Base-by-base conservation (phyloP, 2,797 vertebrate species). In the Falco novaeseelandiae region DNA sequence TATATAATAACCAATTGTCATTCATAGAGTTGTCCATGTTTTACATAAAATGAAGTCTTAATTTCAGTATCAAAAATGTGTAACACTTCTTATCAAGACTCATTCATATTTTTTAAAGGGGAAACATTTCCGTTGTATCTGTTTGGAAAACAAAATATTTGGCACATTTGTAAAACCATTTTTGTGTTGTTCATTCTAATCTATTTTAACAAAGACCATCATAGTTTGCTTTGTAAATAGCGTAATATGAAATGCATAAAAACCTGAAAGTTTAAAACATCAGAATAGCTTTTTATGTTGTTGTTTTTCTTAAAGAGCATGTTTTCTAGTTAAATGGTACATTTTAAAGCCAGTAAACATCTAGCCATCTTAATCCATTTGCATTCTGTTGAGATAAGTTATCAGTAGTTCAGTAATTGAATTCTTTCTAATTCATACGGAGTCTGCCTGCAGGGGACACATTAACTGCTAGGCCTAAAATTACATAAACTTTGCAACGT, bases 371-470 rank as follows among this genome's bases (percentile, higher is more conserved):
- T 96, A 95, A 97, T 87, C 76, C 93, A 97, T 97, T 98, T 97
- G 97, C 97, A 96, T 97, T 98, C 97, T 94, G 94, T 94, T 93
- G 93, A 97, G 97, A 97, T 96, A 98, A 96, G 95, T 97, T 97
- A 98, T 98, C 97, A 97, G 93, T 62, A 97, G 92, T 97, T 97
- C 92, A 90, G 97, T 98, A 98, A 98, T 98, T 98, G 97, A 98
- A 98, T 98, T 97, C 95, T 96, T 96, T 96, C 96, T 97, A 97
- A 98, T 98, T 98, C 97, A 96, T 93, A 96, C 23, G 19, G 91
- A 96, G 92, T 65, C 93, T 98, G 96, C 97, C 97, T 98, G 96
- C 90, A 97, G 97, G 97, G 97, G 94, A 98, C 96, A 97, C 86
- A 96, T 97, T 97, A 98, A 98, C 95, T 95, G 78, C 92, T 83